Evolutionary conservation across 2,888 invertebrate genomes (phyloP), one percentile per base, ranked within the genome.

Genomic region (Tipula lateralis): DNA sequence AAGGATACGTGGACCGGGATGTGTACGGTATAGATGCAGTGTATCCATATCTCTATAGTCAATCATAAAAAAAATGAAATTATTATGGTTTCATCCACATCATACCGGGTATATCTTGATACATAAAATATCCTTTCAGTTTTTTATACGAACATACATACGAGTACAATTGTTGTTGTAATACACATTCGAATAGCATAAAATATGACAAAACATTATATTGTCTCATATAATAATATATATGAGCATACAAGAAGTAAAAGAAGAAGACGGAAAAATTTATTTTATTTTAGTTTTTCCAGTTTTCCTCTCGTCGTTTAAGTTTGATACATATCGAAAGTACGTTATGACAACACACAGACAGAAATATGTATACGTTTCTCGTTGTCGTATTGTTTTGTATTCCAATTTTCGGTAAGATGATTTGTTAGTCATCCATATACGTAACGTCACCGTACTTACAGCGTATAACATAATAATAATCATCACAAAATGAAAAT

Each of bases 71-170:
- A 50, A 50, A 50, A 4, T 50, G 44, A 16, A 50, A 50, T 50
- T 50, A 66, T 24, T 7, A 66, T 66, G 66, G 66, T 66, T 66
- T 66, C 44, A 44, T 44, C 66, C 66, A 66, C 66, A 24, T 66
- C 66, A 66, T 66, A 19, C 66, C 66, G 66, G 9, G 24, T 19
- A 66, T 66, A 24, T 66, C 66, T 66, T 66, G 66, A 66, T 66
- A 66, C 66, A 66, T 66, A 66, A 66, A 66, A 66, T 66, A 66
- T 66, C 24, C 66, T 66, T 66, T 66, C 66, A 66, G 9, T 66
- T 66, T 66, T 12, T 24, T 66, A 19, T 19, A n/a, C n/a, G n/a
- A n/a, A n/a, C n/a, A n/a, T n/a, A n/a, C n/a, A n/a, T n/a, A n/a
- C n/a, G n/a, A n/a, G n/a, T 50, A 50, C 16, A 36, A 0, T 66